Evolutionary conservation across 2,888 invertebrate species (phyloP).

Genomic region (Drosophila picticornis): DNA sequence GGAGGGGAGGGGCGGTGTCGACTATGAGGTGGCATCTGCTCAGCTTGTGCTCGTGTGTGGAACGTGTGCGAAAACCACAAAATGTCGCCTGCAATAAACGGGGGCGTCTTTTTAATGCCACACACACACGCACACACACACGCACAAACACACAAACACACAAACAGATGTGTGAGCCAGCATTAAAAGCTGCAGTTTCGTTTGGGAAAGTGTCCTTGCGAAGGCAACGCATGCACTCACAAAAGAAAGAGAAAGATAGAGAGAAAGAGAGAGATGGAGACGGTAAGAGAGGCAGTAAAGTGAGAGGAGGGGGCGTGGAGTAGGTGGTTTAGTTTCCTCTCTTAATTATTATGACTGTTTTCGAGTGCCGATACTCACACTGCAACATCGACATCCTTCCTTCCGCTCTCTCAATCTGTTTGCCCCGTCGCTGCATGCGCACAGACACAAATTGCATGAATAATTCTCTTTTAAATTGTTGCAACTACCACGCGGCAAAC

Average conservation of each 20-base stretch:
- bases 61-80: conserved; percentile 79
- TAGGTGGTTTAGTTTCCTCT: conserved; percentile 17
- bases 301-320: not conserved
- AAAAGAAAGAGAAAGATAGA: conserved; percentile 21
- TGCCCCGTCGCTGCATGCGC: not conserved
- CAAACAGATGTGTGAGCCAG: conserved; percentile 22
- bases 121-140: conserved; percentile 16
- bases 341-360: conserved; percentile 60
- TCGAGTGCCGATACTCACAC: conserved; percentile 37
- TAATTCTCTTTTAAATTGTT: conserved; percentile 80
- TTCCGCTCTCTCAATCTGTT: too few relatives aligned
- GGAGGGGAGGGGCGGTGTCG: not conserved
- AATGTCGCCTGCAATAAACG: conserved; percentile 76
- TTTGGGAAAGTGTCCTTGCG: conserved; percentile 66
- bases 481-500: conserved; percentile 57
- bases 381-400: not conserved
- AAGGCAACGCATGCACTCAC: conserved; percentile 25
- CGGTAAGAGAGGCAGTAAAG: not conserved
- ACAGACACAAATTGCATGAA: conserved; percentile 77
- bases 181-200: conserved; percentile 66
- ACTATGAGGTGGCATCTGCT: conserved; percentile 43
- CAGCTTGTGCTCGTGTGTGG: conserved; percentile 44
- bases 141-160: conserved; percentile 3
- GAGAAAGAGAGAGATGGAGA: conserved; percentile 15
- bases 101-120: conserved; percentile 72